Base-by-base conservation (phyloP, 2,888 invertebrate genomes). In the Ochropleura plecta region DNA sequence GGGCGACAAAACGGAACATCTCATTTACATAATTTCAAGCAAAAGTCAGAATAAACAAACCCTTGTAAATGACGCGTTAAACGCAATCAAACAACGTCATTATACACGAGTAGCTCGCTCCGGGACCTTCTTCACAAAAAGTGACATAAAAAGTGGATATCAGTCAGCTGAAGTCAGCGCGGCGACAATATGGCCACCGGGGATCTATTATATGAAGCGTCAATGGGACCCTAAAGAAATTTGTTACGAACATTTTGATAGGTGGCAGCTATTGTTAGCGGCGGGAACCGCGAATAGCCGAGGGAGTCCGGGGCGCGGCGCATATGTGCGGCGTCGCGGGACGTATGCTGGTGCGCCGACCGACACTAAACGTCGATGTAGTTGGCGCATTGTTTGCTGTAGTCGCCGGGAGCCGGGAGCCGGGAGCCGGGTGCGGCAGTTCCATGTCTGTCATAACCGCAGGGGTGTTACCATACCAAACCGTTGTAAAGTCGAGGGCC, bases 51-150 rank as follows among this genome's bases (percentile, higher is more conserved):
- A 92, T 93, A 93, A 94, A 94, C 92, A 94, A 91, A 93, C 94
- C 94, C 92, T 92, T 91, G 87, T 92, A 94, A 95, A 94, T 94
- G 95, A 91, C 93, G 93, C 93, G 93, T 94, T 95, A 95, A 95
- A 95, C 92, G 92, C 89, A 91, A 91, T 93, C 93, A 93, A 94
- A 95, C 94, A 92, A 92, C 93, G 91, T 94, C 88, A 94, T 95
- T 94, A 94, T 93, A 91, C 87, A 87, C 90, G 92, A 93, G 93
- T 91, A 92, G 93, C 92, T 90, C 87, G 82, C 90, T 88, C 87
- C 84, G 89, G 90, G 83, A 84, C 81, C 78, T 79, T 78, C 84
- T 79, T 78, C 83, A 91, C 88, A 94, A 93, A 94, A 94, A 93
- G 84, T 90, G 90, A 76, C 88, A 91, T 87, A 93, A 94, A 94